Percentiles rank a stretch among this genome's conserved stretches.
Conservation (phyloP, 2,797 vertebrate species). For the Furcifer pardalis region DNA sequence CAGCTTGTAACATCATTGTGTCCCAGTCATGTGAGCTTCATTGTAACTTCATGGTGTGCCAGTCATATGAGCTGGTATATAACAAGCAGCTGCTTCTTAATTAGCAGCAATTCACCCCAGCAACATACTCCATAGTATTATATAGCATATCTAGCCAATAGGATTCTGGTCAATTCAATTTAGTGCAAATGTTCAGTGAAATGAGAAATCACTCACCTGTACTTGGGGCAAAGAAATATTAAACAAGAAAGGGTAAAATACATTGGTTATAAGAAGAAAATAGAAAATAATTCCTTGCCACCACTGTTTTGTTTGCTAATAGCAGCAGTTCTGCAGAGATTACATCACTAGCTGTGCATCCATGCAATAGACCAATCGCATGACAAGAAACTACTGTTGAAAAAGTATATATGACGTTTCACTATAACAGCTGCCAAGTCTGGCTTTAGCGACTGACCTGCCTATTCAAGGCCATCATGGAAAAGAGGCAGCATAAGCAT, state of each 20-base stretch:
- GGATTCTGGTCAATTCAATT: too few relatives aligned
- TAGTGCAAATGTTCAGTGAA: too few relatives aligned
- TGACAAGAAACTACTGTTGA: constrained; percentile 57
- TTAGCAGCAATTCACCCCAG: too few relatives aligned
- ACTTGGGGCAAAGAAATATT: neutral
- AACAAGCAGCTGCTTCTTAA: too few relatives aligned
- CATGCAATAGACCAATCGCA: constrained; percentile 55
- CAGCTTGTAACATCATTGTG: too few relatives aligned
- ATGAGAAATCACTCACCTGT: too few relatives aligned
- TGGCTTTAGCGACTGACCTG: constrained; percentile 61
- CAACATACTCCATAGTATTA: too few relatives aligned
- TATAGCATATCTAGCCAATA: too few relatives aligned
- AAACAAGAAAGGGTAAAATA: neutral
- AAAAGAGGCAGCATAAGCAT: constrained; percentile 30
- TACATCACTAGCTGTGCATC: constrained; percentile 47
- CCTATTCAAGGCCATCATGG: constrained; percentile 63
- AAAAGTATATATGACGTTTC: constrained; percentile 69
- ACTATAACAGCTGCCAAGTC: constrained; percentile 66
- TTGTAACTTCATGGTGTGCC: too few relatives aligned
- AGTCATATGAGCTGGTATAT: too few relatives aligned
- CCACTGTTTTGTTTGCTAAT: neutral
- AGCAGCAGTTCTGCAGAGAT: constrained; percentile 34
- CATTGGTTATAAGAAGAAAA: constrained; percentile 32
- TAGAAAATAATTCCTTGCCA: neutral
- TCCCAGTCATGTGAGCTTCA: too few relatives aligned